Conservation (phyloP, 2,113 vertebrate species). For the Albula glossodonta region DNA sequence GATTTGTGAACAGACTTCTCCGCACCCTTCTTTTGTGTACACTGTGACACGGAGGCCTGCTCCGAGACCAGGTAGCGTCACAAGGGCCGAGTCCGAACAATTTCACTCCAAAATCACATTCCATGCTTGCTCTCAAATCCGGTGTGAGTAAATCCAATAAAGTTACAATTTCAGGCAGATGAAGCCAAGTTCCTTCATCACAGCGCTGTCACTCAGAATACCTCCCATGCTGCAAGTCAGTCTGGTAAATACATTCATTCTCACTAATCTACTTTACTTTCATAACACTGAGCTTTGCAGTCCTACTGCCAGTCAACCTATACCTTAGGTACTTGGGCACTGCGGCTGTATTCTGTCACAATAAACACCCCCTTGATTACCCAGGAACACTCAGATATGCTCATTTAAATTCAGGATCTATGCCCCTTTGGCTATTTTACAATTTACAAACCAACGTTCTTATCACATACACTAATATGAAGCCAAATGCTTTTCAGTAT, state of each 20-base stretch:
- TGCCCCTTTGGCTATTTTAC: too few species aligned
- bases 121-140: neutral
- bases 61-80: too few species aligned
- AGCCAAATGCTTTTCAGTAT: too few species aligned
- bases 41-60: too few species aligned
- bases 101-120: neutral
- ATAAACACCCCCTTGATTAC: neutral
- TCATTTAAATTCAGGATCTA: too few species aligned
- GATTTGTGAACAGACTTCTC: too few species aligned
- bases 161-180: neutral
- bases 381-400: neutral
- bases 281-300: neutral
- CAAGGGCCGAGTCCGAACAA: neutral
- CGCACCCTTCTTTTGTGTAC: too few species aligned
- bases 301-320: too few species aligned
- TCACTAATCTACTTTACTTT: neutral
- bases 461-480: too few species aligned
- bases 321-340: neutral
- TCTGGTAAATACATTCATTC: neutral
- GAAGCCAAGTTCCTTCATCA: neutral
- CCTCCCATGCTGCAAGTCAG: neutral
- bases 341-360: neutral
- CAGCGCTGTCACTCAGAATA: neutral
- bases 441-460: too few species aligned
- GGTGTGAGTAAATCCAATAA: neutral